Percentiles rank a stretch among this genome's conserved stretches.
phyloP scores from a whole-genome alignment of 2,797 vertebrate species.

The Leptodactylus fallax region DNA sequence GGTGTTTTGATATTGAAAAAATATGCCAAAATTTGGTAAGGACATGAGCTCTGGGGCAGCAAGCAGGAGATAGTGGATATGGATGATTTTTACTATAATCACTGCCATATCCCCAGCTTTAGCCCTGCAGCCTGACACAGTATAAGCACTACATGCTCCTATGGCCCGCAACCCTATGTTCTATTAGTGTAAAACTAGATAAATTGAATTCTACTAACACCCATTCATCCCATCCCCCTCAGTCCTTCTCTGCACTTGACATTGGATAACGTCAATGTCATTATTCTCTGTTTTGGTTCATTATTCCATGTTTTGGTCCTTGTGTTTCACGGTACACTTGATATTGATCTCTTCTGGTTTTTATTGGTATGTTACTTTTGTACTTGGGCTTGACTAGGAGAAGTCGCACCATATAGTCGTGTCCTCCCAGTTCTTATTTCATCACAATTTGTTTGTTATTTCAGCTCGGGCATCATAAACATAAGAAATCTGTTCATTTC shows the following conservation, averaged over 20 bases:
- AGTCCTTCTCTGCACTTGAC: not conserved
- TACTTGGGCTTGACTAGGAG: not conserved
- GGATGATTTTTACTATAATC: not conserved
- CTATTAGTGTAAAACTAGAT: not conserved
- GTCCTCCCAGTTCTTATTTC: not conserved
- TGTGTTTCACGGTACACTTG: not conserved
- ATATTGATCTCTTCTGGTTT: not conserved
- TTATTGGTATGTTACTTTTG: not conserved
- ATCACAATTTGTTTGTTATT: conserved; percentile 8
- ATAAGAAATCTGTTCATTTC: conserved; percentile 34
- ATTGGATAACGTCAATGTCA: not conserved
- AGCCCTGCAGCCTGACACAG: too few relatives aligned
- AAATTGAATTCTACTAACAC: not conserved
- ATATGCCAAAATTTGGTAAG: too few relatives aligned
- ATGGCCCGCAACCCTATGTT: too few relatives aligned
- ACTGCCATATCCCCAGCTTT: too few relatives aligned
- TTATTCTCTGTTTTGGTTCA: not conserved
- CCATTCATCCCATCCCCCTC: not conserved
- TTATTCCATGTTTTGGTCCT: not conserved
- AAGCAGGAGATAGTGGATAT: too few relatives aligned
- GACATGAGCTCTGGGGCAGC: too few relatives aligned
- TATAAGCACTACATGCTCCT: too few relatives aligned
- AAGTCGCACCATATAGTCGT: not conserved
- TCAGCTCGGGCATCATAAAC: not conserved
- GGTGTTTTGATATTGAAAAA: too few relatives aligned